These are phyloP conservation scores for Tangara arthus DNA, from an alignment of 2,797 vertebrate species.

Conservation along the genomic window DNA sequence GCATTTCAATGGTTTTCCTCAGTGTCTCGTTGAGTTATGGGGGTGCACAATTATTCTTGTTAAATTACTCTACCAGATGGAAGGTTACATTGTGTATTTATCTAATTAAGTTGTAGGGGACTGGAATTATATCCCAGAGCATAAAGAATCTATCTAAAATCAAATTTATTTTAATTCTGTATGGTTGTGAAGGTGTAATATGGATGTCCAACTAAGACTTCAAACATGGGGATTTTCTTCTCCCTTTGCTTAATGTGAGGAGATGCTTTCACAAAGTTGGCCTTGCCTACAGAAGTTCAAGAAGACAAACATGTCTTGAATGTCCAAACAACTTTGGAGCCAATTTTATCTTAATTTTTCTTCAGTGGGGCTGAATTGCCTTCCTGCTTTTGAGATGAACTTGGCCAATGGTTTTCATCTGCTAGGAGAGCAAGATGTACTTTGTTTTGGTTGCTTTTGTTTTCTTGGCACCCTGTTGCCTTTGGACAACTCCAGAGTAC, in stretches of 20 bases:
- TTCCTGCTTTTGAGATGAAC: neutral
- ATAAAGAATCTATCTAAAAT: constrained; percentile 67
- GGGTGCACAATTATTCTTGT: constrained; percentile 85
- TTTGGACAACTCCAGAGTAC: neutral
- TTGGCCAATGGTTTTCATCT: neutral
- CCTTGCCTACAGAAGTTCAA: neutral
- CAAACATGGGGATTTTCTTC: neutral
- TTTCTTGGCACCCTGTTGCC: neutral
- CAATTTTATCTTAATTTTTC: neutral
- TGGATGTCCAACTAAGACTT: constrained; percentile 33
- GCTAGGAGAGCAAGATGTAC: neutral
- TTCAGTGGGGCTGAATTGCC: neutral
- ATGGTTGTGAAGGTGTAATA: neutral
- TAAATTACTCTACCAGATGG: constrained; percentile 88
- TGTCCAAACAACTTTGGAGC: neutral
- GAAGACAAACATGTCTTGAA: neutral
- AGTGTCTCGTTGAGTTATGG: constrained; percentile 88
- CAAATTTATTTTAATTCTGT: constrained; percentile 71
- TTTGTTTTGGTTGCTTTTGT: neutral
- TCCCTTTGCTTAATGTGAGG: neutral
- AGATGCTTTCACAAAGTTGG: neutral
- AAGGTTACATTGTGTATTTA: constrained; percentile 81
- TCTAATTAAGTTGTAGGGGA: constrained; percentile 82
- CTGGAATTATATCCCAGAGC: constrained; percentile 72
- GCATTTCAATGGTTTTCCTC: constrained; percentile 89